phyloP scores from a whole-genome alignment of 2,797 vertebrate species.

The Poeciliopsis infans region DNA sequence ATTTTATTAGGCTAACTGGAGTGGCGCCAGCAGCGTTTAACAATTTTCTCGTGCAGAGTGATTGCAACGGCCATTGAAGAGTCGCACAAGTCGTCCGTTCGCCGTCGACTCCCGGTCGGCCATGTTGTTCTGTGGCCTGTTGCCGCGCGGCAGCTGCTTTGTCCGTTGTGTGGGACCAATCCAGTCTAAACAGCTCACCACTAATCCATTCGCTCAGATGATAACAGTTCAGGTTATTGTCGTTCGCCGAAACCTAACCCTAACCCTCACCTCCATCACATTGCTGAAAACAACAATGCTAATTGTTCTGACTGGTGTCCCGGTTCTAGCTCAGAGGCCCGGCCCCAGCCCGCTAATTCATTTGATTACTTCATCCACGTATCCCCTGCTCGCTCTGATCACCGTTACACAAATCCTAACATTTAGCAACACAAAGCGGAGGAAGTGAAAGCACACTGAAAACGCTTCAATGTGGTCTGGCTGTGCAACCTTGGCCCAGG shows the following conservation, averaged over 20 bases:
- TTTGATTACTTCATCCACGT: slow-evolving; percentile 52
- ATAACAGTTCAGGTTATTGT: slow-evolving; percentile 76
- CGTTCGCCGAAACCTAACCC: slow-evolving; percentile 13
- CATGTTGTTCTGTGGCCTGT: slow-evolving; percentile 56
- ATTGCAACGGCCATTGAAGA: slow-evolving; percentile 42
- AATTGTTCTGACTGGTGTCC: slow-evolving; percentile 48
- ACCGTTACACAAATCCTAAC: slow-evolving; percentile 71
- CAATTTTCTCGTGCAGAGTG: slow-evolving; percentile 54
- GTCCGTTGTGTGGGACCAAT: slow-evolving; percentile 72
- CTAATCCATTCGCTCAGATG: slow-evolving; percentile 75
- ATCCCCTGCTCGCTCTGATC: slow-evolving; percentile 62
- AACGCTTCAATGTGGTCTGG: slow-evolving; percentile 80
- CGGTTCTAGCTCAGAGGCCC: slow-evolving; percentile 50
- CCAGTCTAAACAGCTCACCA: slow-evolving; percentile 74
- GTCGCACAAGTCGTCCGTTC: slow-evolving; percentile 29
- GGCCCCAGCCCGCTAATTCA: slow-evolving; percentile 39
- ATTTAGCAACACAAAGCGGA: slow-evolving; percentile 74
- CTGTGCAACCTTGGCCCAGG: slow-evolving; percentile 65
- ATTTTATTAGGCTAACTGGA: slow-evolving; percentile 73
- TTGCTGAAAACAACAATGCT: slow-evolving; percentile 51
- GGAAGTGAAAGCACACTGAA: slow-evolving; percentile 73
- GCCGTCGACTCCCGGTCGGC: slow-evolving; percentile 10
- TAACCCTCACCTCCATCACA: too few relatives aligned
- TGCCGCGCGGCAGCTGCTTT: slow-evolving; percentile 70
- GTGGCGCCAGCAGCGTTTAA: slow-evolving; percentile 61